Base-by-base conservation (phyloP, 1,140 invertebrate genomes). In the Maconellicoccus hirsutus region DNA sequence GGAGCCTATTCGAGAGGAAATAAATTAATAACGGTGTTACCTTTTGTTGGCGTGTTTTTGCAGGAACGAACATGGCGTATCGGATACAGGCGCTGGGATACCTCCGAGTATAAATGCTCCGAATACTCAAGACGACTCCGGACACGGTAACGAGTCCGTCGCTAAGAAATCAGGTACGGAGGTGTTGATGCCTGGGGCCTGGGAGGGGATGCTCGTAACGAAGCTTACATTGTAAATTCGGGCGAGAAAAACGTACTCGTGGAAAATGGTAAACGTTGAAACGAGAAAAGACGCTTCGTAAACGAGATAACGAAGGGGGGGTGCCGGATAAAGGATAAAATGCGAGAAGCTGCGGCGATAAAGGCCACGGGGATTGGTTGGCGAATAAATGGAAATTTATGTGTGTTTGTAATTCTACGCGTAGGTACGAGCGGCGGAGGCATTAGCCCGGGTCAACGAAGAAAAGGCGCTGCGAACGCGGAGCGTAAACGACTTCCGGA, bases 401-500 rank as follows among this genome's bases (percentile, higher is more conserved):
- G 42, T 52, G 42, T 16, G 42, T 52, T 52, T 52, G 42, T 52
- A 19, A 52, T 52, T 52, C n/a, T n/a, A n/a, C n/a, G n/a, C n/a
- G n/a, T 66, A 66, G 61, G 61, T 66, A 19, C 10, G 10, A 26
- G 61, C 52, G 52, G 52, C 61, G 61, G 61, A 66, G 61, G 61
- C 61, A 25, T 26, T 25, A 66, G 61, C 19, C 61, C 61, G 22
- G 61, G 61, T 66, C 25, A 25, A 26, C 19, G 61, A 8, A 66
- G 25, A 19, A 66, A 66, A 26, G 10, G 61, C 10, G 25, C 25
- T 66, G 7, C 16, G 3, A 14, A 10, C 22, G 61, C 61, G 3
- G 61, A 66, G 25, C 61, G 10, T 22, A 10, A 10, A 25, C 61
- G 61, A 23, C 19, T 66, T 10, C 8, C 61, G 22, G 61, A 83